These are phyloP conservation scores for Agrenia bidenticulata DNA, from an alignment of 2,888 invertebrate species.

Conservation along the genomic window DNA sequence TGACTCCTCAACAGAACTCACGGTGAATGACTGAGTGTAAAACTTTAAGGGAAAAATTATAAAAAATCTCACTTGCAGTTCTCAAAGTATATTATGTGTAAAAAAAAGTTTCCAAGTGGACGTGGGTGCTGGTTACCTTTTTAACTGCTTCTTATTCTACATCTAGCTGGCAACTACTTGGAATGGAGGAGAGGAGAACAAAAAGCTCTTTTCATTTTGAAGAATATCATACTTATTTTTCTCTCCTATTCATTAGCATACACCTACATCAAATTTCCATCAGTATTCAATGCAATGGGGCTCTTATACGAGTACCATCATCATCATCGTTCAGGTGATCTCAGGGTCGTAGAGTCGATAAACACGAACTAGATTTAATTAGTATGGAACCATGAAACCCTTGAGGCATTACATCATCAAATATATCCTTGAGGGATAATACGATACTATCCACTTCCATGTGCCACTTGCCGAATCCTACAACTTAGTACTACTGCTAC, in stretches of 20 bases:
- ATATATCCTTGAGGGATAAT: too few relatives aligned
- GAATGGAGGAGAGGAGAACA: background rate
- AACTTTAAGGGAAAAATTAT: background rate
- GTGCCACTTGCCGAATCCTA: too few relatives aligned
- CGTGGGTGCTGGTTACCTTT: background rate
- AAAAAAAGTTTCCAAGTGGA: too few relatives aligned
- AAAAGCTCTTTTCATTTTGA: background rate
- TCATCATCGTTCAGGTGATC: constrained; percentile 8
- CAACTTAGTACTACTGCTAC: too few relatives aligned
- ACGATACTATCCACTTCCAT: too few relatives aligned
- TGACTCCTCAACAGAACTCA: too few relatives aligned
- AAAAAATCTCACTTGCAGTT: background rate
- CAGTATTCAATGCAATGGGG: background rate
- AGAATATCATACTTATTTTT: constrained; percentile 15
- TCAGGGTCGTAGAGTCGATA: background rate
- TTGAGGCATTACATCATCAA: background rate
- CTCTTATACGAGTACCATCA: background rate
- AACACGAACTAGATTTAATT: background rate
- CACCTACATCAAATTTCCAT: constrained; percentile 9
- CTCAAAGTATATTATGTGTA: background rate
- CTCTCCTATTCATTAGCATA: constrained; percentile 15
- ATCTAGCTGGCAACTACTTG: background rate
- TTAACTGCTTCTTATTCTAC: background rate
- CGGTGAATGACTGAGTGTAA: too few relatives aligned
- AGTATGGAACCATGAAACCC: background rate